A percentile compares a stretch with the other conserved stretches of the same genome.
Conservation (phyloP, 2,113 vertebrate species). For the Nestor notabilis region DNA sequence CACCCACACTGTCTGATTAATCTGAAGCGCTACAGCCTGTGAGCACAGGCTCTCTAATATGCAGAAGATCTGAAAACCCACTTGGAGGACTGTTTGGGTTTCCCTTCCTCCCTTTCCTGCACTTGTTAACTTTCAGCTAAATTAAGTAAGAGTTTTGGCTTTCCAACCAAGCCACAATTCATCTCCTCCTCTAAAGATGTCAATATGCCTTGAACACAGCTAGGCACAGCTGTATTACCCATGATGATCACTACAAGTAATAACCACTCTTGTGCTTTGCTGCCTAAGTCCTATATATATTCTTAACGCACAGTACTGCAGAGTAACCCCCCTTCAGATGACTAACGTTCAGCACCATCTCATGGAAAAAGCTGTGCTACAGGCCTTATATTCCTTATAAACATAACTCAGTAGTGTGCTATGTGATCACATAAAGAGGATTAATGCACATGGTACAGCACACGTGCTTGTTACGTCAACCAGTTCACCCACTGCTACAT, state of each 20-base stretch:
- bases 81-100: neutral
- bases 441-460: neutral
- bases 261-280: neutral
- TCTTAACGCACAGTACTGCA: neutral
- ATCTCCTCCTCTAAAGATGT: neutral
- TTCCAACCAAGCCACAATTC: neutral
- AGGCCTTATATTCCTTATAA: neutral
- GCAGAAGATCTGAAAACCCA: neutral
- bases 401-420: rapidly evolving
- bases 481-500: neutral
- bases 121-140: neutral
- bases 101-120: neutral
- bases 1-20: neutral
- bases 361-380: neutral
- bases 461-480: neutral
- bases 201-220: neutral
- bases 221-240: neutral
- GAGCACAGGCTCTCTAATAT: neutral
- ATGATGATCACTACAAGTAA: neutral
- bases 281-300: neutral
- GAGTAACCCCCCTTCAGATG: neutral
- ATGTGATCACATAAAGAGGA: neutral
- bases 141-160: neutral
- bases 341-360: neutral
- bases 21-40: neutral